Percentiles rank a stretch among this genome's conserved stretches.
phyloP scores from a whole-genome alignment of 53 echinoderm and acorn worm species.

The Holothuria scabra region DNA sequence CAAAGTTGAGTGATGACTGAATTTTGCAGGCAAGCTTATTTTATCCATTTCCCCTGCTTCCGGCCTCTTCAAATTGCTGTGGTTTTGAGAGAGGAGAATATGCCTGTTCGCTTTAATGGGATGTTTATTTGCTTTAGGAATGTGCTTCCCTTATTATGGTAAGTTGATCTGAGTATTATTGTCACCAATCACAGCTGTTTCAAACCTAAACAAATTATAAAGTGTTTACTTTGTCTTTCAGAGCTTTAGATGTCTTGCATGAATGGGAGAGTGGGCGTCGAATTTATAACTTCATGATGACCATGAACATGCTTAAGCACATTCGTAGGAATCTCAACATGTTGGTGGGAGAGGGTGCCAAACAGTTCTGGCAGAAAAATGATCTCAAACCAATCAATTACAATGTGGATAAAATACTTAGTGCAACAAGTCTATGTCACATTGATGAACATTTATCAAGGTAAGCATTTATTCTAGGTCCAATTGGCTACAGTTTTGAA shows the following conservation, averaged over 20 bases:
- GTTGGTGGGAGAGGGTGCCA: constrained; percentile 89
- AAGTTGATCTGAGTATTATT: too few species aligned
- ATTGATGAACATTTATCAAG: constrained; percentile 90
- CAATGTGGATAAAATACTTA: constrained; percentile 82
- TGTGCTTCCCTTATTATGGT: too few species aligned
- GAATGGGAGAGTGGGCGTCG: constrained; percentile 92
- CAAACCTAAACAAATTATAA: not conserved
- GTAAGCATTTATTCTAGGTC: constrained; percentile 40
- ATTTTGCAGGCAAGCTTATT: too few species aligned
- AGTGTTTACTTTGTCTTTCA: not conserved
- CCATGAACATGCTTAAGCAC: constrained; percentile 77
- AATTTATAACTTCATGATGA: constrained; percentile 92
- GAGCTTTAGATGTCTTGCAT: constrained; percentile 78
- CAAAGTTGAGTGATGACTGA: too few species aligned
- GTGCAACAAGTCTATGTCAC: constrained; percentile 91
- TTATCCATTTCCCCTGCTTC: too few species aligned
- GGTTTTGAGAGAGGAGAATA: not conserved
- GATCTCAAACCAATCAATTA: constrained; percentile 68
- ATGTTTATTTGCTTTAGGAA: too few species aligned
- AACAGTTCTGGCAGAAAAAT: constrained; percentile 69
- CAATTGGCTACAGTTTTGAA: not conserved
- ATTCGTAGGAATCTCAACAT: constrained; percentile 78
- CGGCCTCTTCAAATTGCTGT: too few species aligned
- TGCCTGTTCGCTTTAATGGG: not conserved
- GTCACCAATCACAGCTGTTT: too few species aligned